A percentile compares a stretch with the other conserved stretches of the same genome.
phyloP scores from a whole-genome alignment of 2,797 vertebrate species.

The Eptatretus atami region DNA sequence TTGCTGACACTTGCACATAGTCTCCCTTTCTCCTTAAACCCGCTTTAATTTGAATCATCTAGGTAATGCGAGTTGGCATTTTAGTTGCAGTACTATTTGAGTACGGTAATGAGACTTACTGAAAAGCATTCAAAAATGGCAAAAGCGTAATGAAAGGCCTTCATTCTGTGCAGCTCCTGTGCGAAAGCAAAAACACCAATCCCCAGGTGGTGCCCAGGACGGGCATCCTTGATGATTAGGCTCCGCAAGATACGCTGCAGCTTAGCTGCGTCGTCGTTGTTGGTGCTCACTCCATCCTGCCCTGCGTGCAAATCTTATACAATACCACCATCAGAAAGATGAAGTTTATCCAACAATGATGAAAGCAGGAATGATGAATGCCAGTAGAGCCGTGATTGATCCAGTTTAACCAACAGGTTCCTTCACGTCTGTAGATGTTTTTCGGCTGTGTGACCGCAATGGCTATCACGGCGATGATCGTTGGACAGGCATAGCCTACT shows the following conservation, averaged over 20 bases:
- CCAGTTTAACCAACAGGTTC: constrained; percentile 44
- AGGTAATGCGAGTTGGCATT: no score
- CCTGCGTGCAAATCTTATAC: constrained; percentile 34
- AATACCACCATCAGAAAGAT: constrained; percentile 31
- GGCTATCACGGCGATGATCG: constrained; percentile 33
- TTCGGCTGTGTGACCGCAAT: constrained; percentile 28
- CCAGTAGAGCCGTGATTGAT: constrained; percentile 30
- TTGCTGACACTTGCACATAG: no score
- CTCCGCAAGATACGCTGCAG: constrained; percentile 35
- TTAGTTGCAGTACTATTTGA: no score
- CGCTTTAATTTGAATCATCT: no score
- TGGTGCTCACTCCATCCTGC: constrained; percentile 19
- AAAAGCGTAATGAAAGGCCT: constrained; percentile 17
- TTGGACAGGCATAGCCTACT: constrained; percentile 39
- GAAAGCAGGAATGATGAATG: constrained; percentile 35
- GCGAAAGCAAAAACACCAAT: constrained; percentile 32
- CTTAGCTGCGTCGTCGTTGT: constrained; percentile 20
- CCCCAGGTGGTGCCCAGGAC: constrained; percentile 55
- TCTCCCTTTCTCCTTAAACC: no score
- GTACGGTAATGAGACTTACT: constrained; percentile 15
- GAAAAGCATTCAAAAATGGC: constrained; percentile 20
- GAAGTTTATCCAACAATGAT: constrained; percentile 30
- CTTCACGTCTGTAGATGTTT: constrained; percentile 16
- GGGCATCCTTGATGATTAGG: constrained; percentile 37
- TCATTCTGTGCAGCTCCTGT: constrained; percentile 8